Percentiles rank a stretch among this genome's conserved stretches.
Evolutionary conservation across 2,113 vertebrate species (phyloP).

Genomic region (Lota lota): DNA sequence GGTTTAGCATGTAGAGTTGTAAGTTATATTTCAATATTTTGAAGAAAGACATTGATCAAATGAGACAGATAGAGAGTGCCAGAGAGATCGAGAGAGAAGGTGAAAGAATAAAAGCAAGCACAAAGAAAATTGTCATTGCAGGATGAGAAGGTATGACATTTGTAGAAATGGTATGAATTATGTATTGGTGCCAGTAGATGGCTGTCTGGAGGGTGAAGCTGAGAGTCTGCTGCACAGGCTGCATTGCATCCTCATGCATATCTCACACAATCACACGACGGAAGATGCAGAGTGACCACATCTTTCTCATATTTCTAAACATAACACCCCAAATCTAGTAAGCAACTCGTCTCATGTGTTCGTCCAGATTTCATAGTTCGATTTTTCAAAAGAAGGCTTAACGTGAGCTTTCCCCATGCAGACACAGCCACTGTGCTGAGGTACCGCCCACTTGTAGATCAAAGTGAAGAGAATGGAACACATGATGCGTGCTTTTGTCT

Average conservation of each 20-base stretch:
- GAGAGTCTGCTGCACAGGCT: slow-evolving; percentile 25
- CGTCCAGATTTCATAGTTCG: no score
- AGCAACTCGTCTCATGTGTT: no score
- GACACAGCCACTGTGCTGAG: no score
- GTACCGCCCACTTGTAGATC: no score
- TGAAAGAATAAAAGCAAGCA: slow-evolving; percentile 16
- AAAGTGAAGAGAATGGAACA: no score
- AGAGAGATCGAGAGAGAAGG: not conserved
- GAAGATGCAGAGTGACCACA: not conserved
- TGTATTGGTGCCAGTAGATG: slow-evolving; percentile 53
- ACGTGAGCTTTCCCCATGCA: no score
- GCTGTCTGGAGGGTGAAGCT: slow-evolving; percentile 43
- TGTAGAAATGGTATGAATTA: slow-evolving; percentile 53
- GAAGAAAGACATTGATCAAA: not conserved
- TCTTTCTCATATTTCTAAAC: no score
- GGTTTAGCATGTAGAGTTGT: not conserved
- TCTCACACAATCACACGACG: not conserved
- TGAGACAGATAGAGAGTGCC: not conserved
- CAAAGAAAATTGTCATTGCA: slow-evolving; percentile 21
- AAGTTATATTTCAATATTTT: not conserved
- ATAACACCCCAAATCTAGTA: no score
- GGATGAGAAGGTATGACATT: slow-evolving; percentile 45
- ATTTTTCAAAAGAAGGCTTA: no score
- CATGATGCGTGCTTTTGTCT: not conserved
- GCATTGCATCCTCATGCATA: slow-evolving; percentile 29